A percentile compares a stretch with the other conserved stretches of the same genome.
Conservation (phyloP, 2,797 vertebrate genomes). For the Lemur catta region DNA sequence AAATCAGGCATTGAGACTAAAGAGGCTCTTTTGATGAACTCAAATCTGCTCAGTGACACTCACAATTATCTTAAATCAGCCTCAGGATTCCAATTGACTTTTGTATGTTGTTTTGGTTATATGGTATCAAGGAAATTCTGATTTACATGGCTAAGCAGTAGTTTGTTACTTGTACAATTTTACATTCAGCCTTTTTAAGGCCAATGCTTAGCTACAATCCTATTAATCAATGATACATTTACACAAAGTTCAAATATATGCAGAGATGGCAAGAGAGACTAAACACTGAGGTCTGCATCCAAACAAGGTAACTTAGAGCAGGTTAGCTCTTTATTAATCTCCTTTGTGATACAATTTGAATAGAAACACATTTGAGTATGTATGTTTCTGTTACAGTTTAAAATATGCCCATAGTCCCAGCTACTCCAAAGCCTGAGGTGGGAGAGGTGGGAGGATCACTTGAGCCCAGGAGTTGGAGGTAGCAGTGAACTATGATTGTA, state of each 20-base stretch:
- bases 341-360: neutral
- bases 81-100: neutral
- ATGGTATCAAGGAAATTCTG: neutral
- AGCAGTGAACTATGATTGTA: too few species aligned
- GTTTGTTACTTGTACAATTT: neutral
- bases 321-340: neutral
- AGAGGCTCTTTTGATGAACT: conserved; percentile 15
- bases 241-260: neutral
- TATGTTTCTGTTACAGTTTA: neutral
- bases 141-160: neutral
- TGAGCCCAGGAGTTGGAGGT: too few species aligned
- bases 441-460: too few species aligned
- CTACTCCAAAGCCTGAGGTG: too few species aligned
- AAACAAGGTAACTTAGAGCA: neutral
- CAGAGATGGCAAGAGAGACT: neutral
- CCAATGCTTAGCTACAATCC: neutral
- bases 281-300: neutral
- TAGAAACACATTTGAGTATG: neutral
- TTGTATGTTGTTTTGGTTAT: neutral
- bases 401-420: neutral
- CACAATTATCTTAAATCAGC: neutral
- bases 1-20: neutral
- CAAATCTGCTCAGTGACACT: neutral
- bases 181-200: conserved; percentile 2
- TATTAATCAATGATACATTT: conserved; percentile 3